Conservation (phyloP, 2,113 vertebrate genomes). For the Nothocercus nigrocapillus region DNA sequence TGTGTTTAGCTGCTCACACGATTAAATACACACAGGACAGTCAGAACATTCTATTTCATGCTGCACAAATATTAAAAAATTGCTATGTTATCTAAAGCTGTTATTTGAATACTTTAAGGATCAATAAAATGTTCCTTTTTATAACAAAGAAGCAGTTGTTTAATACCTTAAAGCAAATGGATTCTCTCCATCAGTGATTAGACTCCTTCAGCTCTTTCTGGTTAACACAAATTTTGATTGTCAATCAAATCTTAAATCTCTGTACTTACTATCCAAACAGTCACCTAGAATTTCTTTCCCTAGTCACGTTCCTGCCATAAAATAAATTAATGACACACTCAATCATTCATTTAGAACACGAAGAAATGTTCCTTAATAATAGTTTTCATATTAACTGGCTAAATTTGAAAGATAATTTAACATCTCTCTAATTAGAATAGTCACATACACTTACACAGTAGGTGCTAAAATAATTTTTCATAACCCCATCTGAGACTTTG, state of each 20-base stretch:
- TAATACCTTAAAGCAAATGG: constrained; percentile 45
- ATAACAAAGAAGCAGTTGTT: constrained; percentile 62
- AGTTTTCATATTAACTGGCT: constrained; percentile 34
- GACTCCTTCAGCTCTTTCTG: constrained; percentile 42
- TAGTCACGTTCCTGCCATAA: constrained; percentile 58
- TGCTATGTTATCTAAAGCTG: constrained; percentile 41
- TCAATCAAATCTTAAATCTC: constrained; percentile 66
- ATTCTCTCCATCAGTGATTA: constrained; percentile 56
- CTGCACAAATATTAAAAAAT: constrained; percentile 53
- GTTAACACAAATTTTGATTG: constrained; percentile 62
- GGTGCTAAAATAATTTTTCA: constrained; percentile 24
- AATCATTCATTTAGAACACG: constrained; percentile 46
- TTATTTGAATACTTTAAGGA: constrained; percentile 64
- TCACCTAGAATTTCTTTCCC: constrained; percentile 53
- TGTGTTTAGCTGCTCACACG: constrained; percentile 33
- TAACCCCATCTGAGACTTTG: not conserved
- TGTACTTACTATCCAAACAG: constrained; percentile 48
- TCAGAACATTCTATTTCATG: constrained; percentile 40
- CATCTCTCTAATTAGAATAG: constrained; percentile 11
- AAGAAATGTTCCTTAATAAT: constrained; percentile 42
- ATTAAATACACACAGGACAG: constrained; percentile 57
- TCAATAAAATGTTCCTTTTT: constrained; percentile 63
- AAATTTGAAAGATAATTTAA: constrained; percentile 55
- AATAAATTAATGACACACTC: constrained; percentile 60
- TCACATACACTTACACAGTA: not conserved